Evolutionary conservation across 2,113 vertebrate genomes (phyloP).

Genomic region (Fukomys damarensis): DNA sequence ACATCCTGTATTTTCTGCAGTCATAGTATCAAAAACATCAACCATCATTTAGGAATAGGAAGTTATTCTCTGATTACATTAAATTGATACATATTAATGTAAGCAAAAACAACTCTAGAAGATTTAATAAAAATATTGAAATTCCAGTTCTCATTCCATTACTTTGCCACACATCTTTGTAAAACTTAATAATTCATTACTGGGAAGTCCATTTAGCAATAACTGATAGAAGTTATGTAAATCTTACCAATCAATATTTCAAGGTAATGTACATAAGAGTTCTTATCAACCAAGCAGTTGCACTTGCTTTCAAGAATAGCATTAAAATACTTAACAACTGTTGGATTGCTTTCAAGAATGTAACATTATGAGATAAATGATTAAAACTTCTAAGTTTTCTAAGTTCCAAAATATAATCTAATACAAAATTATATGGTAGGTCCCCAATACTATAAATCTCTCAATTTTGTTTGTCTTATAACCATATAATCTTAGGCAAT

Average conservation of each 20-base stretch:
- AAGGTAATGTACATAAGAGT: background rate
- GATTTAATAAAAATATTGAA: constrained; percentile 19
- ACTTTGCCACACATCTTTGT: background rate
- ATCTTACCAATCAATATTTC: constrained; percentile 34
- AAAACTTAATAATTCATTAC: constrained; percentile 25
- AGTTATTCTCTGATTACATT: constrained; percentile 34
- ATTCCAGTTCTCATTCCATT: background rate
- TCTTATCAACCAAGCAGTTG: constrained; percentile 58
- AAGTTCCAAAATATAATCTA: constrained; percentile 49
- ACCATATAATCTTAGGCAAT: background rate
- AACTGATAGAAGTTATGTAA: constrained; percentile 48
- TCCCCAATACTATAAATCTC: background rate
- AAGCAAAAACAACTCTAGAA: constrained; percentile 38
- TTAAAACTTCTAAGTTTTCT: constrained; percentile 39
- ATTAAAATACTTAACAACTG: constrained; percentile 1
- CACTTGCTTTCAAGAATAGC: background rate
- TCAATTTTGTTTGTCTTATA: constrained; percentile 14
- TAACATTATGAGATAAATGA: constrained; percentile 28
- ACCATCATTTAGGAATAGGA: constrained; percentile 25
- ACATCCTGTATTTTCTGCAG: background rate
- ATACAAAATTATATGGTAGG: constrained; percentile 22
- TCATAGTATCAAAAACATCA: background rate
- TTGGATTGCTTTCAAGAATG: constrained; percentile 12
- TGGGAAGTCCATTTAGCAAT: constrained; percentile 50
- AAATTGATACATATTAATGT: constrained; percentile 46